A percentile compares a stretch with the other conserved stretches of the same genome.
These are phyloP conservation scores for Poeciliopsis turneri DNA, from an alignment of 2,797 vertebrate genomes.

Conservation along the genomic window DNA sequence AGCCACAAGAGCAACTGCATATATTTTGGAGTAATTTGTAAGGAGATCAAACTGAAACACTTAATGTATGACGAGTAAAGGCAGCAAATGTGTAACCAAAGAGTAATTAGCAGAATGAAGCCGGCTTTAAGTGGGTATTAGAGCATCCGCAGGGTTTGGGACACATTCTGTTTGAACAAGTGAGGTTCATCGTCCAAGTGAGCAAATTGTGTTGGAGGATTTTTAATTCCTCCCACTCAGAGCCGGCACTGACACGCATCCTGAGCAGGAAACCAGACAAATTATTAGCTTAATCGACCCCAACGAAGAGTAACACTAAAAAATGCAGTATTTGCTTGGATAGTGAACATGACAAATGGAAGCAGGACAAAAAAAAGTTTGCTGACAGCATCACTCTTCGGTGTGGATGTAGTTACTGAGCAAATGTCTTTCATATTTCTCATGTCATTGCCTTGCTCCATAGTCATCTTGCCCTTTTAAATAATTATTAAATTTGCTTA, in stretches of 20 bases:
- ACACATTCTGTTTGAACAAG: slow-evolving; percentile 8
- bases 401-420: background rate
- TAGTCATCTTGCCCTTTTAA: background rate
- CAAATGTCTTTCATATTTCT: background rate
- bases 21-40: slow-evolving; percentile 13
- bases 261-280: background rate
- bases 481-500: too few relatives aligned
- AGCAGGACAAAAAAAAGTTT: background rate
- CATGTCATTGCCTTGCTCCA: background rate
- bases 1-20: background rate
- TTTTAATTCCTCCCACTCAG: background rate
- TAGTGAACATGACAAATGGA: background rate
- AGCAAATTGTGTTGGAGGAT: slow-evolving; percentile 7
- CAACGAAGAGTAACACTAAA: background rate
- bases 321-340: background rate
- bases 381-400: background rate
- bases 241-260: background rate
- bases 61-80: background rate
- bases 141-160: slow-evolving; percentile 7
- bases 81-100: background rate
- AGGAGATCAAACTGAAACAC: background rate
- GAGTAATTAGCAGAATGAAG: slow-evolving; percentile 14
- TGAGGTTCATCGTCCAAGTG: slow-evolving; percentile 9
- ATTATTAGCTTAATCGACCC: background rate
- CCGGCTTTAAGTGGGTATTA: background rate